Conservation (phyloP, 2,797 vertebrate genomes). For the Garrulus glandarius region DNA sequence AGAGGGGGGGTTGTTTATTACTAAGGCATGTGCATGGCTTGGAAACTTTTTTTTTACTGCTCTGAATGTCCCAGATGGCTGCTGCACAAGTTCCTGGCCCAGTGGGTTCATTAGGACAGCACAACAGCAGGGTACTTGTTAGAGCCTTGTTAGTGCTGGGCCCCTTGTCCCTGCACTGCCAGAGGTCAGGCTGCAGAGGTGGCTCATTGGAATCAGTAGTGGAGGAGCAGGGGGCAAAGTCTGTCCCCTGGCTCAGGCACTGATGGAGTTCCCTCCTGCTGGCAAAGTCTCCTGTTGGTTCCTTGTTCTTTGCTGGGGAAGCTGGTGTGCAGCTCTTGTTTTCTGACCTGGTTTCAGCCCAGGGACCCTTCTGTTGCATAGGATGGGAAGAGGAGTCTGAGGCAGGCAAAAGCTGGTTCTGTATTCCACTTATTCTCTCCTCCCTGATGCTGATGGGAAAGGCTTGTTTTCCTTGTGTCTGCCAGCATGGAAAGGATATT, state of each 20-base stretch:
- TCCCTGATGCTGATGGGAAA: background rate
- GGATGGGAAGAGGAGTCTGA: background rate
- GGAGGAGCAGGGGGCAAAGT: background rate
- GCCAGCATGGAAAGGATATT: background rate
- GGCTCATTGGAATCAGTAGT: background rate
- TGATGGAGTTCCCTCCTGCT: background rate
- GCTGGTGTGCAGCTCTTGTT: background rate
- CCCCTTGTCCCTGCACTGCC: background rate
- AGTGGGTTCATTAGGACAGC: background rate
- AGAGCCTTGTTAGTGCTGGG: rapidly evolving
- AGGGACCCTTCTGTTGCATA: background rate
- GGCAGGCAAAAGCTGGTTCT: background rate
- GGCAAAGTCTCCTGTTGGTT: background rate
- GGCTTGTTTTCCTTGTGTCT: background rate
- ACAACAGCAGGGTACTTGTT: background rate
- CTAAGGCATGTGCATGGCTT: background rate
- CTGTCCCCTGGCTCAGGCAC: background rate
- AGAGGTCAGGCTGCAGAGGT: background rate
- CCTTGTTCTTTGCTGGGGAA: background rate
- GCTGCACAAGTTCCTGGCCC: background rate
- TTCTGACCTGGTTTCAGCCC: background rate
- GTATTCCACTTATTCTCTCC: background rate
- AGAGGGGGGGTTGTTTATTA: background rate
- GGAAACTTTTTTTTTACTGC: background rate
- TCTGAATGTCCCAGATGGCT: background rate